phyloP scores from a whole-genome alignment of 2,888 invertebrate species.

The Drosophila multiciliata region DNA sequence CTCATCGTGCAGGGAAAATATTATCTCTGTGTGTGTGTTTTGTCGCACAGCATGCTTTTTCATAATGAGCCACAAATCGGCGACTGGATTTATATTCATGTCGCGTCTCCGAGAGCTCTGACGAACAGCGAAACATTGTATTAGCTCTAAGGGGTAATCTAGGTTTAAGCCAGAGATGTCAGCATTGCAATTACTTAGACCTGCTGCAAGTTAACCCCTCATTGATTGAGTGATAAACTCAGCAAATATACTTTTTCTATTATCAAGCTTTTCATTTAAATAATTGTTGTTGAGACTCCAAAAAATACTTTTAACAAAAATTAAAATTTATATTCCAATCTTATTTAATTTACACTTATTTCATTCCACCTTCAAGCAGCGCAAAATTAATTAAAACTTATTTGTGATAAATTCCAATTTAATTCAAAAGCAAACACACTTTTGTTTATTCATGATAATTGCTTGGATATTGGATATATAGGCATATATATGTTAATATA shows the following conservation, averaged over 20 bases:
- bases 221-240: not conserved
- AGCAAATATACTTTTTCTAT: not conserved
- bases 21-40: slow-evolving; percentile 29
- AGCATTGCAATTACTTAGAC: slow-evolving; percentile 5
- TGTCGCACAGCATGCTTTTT: slow-evolving; percentile 38
- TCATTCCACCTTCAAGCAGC: not conserved
- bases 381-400: not conserved
- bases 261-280: not conserved
- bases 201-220: not conserved
- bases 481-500: not conserved
- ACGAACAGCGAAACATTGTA: not conserved
- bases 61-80: slow-evolving; percentile 45
- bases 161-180: slow-evolving; percentile 31
- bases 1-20: slow-evolving; percentile 64
- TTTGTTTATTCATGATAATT: not conserved
- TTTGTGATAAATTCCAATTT: not conserved
- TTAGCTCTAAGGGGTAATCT: not conserved
- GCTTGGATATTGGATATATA: not conserved
- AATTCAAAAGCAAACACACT: not conserved
- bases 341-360: not conserved
- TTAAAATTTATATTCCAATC: not conserved
- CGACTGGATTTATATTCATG: slow-evolving; percentile 62
- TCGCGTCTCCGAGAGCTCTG: slow-evolving; percentile 24
- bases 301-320: not conserved
- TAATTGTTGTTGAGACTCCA: not conserved